These are phyloP conservation scores for Heliconius eleuchia DNA, from an alignment of 1,140 invertebrate genomes.

Conservation along the genomic window DNA sequence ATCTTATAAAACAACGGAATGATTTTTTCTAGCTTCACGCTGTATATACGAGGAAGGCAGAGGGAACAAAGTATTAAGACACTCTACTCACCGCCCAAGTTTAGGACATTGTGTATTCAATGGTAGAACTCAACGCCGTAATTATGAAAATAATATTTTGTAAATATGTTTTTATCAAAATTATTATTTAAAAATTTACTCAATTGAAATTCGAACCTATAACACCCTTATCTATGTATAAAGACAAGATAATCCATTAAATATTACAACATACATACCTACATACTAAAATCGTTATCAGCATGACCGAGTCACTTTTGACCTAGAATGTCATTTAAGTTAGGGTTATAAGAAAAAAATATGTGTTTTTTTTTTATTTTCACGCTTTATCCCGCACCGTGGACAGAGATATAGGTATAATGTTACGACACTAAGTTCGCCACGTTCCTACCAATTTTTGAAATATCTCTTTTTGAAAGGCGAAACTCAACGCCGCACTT, in stretches of 20 bases:
- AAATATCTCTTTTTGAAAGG: no score
- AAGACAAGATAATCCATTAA: not conserved
- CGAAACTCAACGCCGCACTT: no score
- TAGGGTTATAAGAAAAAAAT: not conserved
- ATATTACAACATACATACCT: constrained; percentile 4
- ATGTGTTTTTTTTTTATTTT: not conserved
- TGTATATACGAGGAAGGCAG: no score
- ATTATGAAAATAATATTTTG: no score
- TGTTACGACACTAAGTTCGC: not conserved
- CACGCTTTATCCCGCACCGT: not conserved
- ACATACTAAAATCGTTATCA: not conserved
- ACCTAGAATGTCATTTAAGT: not conserved
- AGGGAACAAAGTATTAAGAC: no score
- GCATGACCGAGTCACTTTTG: constrained; percentile 4
- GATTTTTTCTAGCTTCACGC: no score
- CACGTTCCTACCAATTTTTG: no score
- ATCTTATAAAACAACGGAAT: no score
- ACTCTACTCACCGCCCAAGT: no score
- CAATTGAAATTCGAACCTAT: not conserved
- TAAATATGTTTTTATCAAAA: not conserved
- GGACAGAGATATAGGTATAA: not conserved
- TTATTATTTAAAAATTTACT: not conserved
- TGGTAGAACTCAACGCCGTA: no score
- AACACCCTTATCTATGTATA: not conserved
- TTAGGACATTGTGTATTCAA: no score